Evolutionary conservation across 2,888 invertebrate species (phyloP).

Genomic region (Mongoloraphidia duomilia): DNA sequence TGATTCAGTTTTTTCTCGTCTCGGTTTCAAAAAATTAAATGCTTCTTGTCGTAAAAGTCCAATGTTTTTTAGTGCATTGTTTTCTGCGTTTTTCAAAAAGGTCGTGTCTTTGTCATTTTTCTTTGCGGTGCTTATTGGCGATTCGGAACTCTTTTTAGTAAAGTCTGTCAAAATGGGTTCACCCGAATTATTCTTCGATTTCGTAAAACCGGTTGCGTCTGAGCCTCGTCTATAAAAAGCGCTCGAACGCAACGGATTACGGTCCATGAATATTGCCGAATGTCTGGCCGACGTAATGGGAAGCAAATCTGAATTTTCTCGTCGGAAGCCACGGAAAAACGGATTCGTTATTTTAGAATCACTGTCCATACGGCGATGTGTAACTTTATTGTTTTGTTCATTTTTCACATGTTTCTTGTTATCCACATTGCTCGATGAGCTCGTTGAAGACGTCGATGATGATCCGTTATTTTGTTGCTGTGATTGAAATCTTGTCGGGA

Average conservation of each 20-base stretch:
- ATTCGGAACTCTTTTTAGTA: constrained; percentile 38
- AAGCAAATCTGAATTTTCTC: constrained; percentile 75
- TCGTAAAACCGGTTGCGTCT: constrained; percentile 29
- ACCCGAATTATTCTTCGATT: constrained; percentile 37
- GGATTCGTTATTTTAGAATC: constrained; percentile 55
- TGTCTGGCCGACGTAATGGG: constrained; percentile 58
- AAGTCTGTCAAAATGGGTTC: constrained; percentile 61
- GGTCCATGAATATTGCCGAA: constrained; percentile 48
- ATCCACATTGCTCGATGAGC: constrained; percentile 14
- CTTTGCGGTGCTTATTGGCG: constrained; percentile 14
- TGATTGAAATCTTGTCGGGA: constrained; percentile 38
- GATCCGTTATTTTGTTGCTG: constrained; percentile 8
- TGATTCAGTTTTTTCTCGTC: constrained; percentile 80
- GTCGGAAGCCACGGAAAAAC: constrained; percentile 63
- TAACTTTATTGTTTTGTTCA: constrained; percentile 29
- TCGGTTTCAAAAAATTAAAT: constrained; percentile 43
- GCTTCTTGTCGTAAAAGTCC: constrained; percentile 18
- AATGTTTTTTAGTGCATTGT: constrained; percentile 20
- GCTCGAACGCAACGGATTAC: constrained; percentile 44
- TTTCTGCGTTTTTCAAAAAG: constrained; percentile 30
- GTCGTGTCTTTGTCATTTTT: constrained; percentile 27
- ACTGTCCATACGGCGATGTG: constrained; percentile 58
- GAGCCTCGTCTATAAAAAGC: constrained; percentile 50
- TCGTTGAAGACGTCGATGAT: constrained; percentile 12
- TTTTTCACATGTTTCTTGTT: constrained; percentile 19